Percentiles rank a stretch among this genome's conserved stretches.
Evolutionary conservation across 2,113 vertebrate species (phyloP).

Genomic region (Nematolebias whitei): DNA sequence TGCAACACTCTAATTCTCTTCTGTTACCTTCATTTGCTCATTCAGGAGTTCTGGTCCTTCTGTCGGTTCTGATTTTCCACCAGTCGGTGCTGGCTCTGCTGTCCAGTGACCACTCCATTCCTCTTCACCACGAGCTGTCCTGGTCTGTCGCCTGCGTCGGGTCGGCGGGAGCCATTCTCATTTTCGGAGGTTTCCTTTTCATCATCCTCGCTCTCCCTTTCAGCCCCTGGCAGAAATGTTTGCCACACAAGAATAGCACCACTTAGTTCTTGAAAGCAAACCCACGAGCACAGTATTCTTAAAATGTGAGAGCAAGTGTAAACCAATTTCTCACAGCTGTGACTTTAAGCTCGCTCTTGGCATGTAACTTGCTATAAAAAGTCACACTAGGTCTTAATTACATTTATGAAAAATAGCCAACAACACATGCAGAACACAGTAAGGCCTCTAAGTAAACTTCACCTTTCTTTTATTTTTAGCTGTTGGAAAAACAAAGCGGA

Average conservation of each 20-base stretch:
- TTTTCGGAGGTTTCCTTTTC: conserved; percentile 82
- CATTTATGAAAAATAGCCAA: conserved; percentile 19
- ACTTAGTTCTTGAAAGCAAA: conserved; percentile 58
- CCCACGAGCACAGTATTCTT: conserved; percentile 7
- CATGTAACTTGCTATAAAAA: conserved; percentile 30
- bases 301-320: conserved; percentile 34
- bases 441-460: conserved; percentile 14
- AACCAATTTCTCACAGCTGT: conserved; percentile 21
- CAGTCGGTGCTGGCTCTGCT: conserved; percentile 83
- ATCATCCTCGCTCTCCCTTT: conserved; percentile 81
- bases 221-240: conserved; percentile 80
- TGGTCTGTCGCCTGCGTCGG: conserved; percentile 88
- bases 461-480: conserved; percentile 21
- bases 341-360: conserved; percentile 34
- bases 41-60: conserved; percentile 86
- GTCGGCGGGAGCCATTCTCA: conserved; percentile 81
- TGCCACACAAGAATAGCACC: conserved; percentile 70
- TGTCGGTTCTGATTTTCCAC: conserved; percentile 86
- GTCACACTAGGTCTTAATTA: conserved; percentile 59
- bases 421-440: neutral
- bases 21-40: neutral
- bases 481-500: conserved; percentile 6
- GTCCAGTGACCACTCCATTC: conserved; percentile 75
- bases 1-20: neutral
- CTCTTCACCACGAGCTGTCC: conserved; percentile 84